These are phyloP conservation scores for Hartigia nigra DNA, from an alignment of 2,888 invertebrate genomes.

Conservation along the genomic window DNA sequence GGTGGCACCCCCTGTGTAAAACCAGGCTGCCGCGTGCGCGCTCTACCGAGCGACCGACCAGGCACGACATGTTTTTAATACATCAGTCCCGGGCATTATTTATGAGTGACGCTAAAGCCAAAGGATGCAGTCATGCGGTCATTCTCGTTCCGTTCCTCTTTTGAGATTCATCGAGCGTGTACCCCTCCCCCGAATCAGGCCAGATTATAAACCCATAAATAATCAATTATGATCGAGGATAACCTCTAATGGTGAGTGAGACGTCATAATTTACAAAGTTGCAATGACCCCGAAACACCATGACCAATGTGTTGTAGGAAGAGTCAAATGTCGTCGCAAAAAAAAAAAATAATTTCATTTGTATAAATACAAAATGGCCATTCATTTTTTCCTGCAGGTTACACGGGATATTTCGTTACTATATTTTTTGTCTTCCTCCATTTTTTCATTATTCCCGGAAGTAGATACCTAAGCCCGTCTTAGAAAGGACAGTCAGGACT, in stretches of 20 bases:
- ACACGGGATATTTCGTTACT: no score
- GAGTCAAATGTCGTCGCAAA: no score
- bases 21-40: neutral
- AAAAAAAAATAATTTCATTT: no score
- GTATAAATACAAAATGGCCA: no score
- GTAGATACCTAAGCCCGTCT: no score
- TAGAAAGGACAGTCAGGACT: no score
- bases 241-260: constrained; percentile 14
- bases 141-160: constrained; percentile 21
- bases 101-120: constrained; percentile 21
- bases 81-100: constrained; percentile 8
- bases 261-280: neutral
- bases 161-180: constrained; percentile 12
- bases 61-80: constrained; percentile 6
- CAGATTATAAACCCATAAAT: constrained; percentile 30
- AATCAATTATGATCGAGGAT: constrained; percentile 27
- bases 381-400: no score
- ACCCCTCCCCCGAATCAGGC: neutral
- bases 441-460: no score
- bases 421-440: no score
- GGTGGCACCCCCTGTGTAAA: neutral
- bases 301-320: no score
- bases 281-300: neutral
- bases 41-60: no score
- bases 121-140: constrained; percentile 25